A percentile compares a stretch with the other conserved stretches of the same genome.
Conservation (phyloP, 2,888 invertebrate species). For the Hydroisotoma schaefferi region DNA sequence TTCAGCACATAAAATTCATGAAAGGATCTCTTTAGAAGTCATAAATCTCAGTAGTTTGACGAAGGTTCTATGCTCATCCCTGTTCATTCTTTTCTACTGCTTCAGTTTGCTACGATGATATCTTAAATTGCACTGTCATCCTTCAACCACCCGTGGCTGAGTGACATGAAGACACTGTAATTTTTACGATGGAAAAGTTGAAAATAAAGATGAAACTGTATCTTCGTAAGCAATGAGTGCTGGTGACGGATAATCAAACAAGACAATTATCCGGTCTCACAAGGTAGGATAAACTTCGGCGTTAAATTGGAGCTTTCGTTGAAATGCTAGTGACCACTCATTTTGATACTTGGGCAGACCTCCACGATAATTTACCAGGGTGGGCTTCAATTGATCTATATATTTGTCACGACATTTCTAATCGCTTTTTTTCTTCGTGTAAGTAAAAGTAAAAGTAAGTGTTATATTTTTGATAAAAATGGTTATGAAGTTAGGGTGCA, state of each 20-base stretch:
- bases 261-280: conserved; percentile 28
- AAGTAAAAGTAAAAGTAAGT: too few relatives aligned
- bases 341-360: conserved; percentile 44
- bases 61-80: too few relatives aligned
- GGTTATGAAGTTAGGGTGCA: too few relatives aligned
- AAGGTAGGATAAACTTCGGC: neutral
- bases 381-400: too few relatives aligned
- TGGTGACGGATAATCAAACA: conserved; percentile 24
- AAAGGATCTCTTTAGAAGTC: neutral
- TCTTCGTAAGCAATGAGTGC: conserved; percentile 1
- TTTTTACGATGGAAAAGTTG: too few relatives aligned
- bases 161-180: neutral
- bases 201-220: conserved; percentile 2
- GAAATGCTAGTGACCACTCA: conserved; percentile 48
- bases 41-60: neutral
- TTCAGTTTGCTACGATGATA: neutral
- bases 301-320: conserved; percentile 42
- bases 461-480: too few relatives aligned
- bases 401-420: too few relatives aligned
- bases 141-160: neutral
- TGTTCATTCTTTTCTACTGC: too few relatives aligned
- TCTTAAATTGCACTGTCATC: neutral
- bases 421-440: too few relatives aligned
- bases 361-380: conserved; percentile 15
- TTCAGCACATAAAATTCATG: conserved; percentile 8